Evolutionary conservation across 2,888 invertebrate genomes (phyloP).

Genomic region (Hypolimnas misippus): DNA sequence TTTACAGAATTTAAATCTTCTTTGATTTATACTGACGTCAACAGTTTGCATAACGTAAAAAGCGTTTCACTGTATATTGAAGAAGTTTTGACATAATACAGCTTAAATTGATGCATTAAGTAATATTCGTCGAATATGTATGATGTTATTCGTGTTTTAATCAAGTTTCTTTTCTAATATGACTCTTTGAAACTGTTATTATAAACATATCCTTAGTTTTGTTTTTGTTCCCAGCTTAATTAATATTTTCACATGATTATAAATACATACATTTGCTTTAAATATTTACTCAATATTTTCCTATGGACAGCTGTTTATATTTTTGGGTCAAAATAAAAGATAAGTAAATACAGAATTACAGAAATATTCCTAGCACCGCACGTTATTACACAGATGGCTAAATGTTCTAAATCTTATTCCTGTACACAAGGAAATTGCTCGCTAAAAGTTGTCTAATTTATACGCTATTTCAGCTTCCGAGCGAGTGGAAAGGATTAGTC

Average conservation of each 20-base stretch:
- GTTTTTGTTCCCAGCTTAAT: too few species aligned
- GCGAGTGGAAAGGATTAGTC: slow-evolving; percentile 46
- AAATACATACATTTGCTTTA: too few species aligned
- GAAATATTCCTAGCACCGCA: background rate
- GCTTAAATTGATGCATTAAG: too few species aligned
- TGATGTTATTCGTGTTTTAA: too few species aligned
- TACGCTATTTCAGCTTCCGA: slow-evolving; percentile 63
- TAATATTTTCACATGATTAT: too few species aligned
- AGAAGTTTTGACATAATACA: slow-evolving; percentile 15
- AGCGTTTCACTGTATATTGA: slow-evolving; percentile 27
- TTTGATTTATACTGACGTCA: slow-evolving; percentile 27
- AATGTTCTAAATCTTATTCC: slow-evolving; percentile 61
- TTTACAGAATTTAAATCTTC: background rate
- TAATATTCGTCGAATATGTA: too few species aligned
- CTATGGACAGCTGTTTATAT: too few species aligned
- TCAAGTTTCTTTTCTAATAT: too few species aligned
- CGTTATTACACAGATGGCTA: slow-evolving; percentile 21
- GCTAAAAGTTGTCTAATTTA: slow-evolving; percentile 79
- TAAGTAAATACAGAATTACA: background rate
- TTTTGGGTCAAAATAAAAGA: too few species aligned
- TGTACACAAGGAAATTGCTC: slow-evolving; percentile 77
- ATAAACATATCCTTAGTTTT: too few species aligned
- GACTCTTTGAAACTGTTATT: too few species aligned
- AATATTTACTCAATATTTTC: too few species aligned
- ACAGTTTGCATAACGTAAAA: slow-evolving; percentile 36